Evolutionary conservation across 2,888 invertebrate species (phyloP), one percentile per base, ranked within the genome.

Genomic region (Acronicta leporina): DNA sequence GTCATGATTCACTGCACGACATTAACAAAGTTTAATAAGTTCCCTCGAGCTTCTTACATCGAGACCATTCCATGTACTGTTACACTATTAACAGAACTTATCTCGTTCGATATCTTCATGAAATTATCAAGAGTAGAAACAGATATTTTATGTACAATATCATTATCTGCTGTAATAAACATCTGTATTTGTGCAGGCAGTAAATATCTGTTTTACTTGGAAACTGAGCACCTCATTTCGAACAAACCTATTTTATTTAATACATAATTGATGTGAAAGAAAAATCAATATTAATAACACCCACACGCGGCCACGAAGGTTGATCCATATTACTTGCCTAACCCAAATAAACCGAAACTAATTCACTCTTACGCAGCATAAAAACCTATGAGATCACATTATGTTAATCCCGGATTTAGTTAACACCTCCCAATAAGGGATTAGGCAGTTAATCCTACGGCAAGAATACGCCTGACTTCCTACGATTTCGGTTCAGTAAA

Each of bases 1-100:
- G 92, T 90, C 92, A 92, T 85, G 87, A 88, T 87, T 76, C 88
- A 89, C 85, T 84, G 86, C 86, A 87, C 87, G 82, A 82, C 85
- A 88, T 89, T 89, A 91, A 65, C 90, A 90, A 87, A 85, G 84
- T 84, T 86, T 91, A 89, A 88, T 92, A 90, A 89, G 88, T 88
- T 85, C 40, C 68, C 68, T 33, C 56, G 35, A 78, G 78, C 71
- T 75, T 58, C 63, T 79, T 71, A 79, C 80, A 83, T 80, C 80
- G 68, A 80, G 72, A 78, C 79, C 77, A 83, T 73, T 79, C 56
- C 48, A 38, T 55, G 49, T 57, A 75, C 70, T 68, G 73, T 87
- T 85, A 86, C 82, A 82, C 81, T 78, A 82, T 84, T 83, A 84
- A 78, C 56, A 42, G 58, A 48, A 40, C 73, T 79, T 88, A 89